Base-by-base conservation (phyloP, 2,113 vertebrate genomes). In the Corydoras maculifer region DNA sequence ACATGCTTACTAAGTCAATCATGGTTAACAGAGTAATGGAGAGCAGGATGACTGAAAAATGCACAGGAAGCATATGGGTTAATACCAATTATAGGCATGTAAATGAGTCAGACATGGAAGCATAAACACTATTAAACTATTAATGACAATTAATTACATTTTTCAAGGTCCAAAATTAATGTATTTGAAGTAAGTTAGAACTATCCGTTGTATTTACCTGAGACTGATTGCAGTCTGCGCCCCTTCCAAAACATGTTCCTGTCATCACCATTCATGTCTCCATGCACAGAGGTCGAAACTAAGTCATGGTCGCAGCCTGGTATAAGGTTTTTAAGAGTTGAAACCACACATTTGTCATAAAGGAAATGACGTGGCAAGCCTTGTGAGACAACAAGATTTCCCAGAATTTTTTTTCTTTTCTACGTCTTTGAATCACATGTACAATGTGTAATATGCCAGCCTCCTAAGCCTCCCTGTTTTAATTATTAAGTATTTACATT, bases 371-470 rank as follows among this genome's bases (percentile, higher is more conserved):
- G 88, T 80, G 63, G 70, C 50, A 48, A 50, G 58, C 69, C 67
- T 83, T 82, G 80, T 89, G 86, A 88, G 81, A 87, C 87, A 89
- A 88, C 78, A 76, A 75, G 81, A 86, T 85, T 88, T 89, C 86
- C 85, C 86, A 87, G 87, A 88, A 88, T 85, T 77, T 87, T 83
- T 80, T 86, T 79, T 77, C 75, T 80, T 81, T 53, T 68, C 43
- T 57, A 66, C 43, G 72, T 68, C 71, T 62, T 78, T 66, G 71
- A 48, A 51, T 67, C 75, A 68, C 70, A 61, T 77, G 29, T 11
- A 64, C 49, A 61, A 67, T 70, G 59, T 71, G 77, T 75, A 75
- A 63, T 65, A 78, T 58, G 66, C 35, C 2, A 73, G 81, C 75
- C 78, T 79, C 6, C 73, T 77, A 62, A 62, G 31, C 18, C 43